A percentile compares a stretch with the other conserved stretches of the same genome.
Evolutionary conservation across 2,797 vertebrate species (phyloP).

Genomic region (Sebastolobus alascanus): DNA sequence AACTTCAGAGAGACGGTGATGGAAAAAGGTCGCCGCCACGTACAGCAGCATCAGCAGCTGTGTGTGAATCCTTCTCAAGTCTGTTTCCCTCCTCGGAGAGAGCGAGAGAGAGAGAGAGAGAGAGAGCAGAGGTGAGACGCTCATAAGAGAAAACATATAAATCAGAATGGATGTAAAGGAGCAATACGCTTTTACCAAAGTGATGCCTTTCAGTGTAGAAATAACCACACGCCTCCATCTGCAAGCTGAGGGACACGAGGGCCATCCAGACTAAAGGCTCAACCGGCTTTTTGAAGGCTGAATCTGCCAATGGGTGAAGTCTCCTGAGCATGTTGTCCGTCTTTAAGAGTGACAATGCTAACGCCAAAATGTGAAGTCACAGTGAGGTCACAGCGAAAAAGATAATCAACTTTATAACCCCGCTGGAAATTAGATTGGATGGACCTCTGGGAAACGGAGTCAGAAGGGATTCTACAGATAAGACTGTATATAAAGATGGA

Average conservation of each 20-base stretch:
- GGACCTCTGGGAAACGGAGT: slow-evolving; percentile 12
- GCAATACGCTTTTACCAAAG: slow-evolving; percentile 66
- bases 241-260: neutral
- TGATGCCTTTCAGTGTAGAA: slow-evolving; percentile 26
- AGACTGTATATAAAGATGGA: neutral
- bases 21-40: neutral
- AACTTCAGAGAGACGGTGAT: slow-evolving; percentile 1
- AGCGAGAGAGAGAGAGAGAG: neutral
- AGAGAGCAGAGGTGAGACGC: neutral
- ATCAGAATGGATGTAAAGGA: slow-evolving; percentile 30
- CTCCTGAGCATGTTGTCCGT: neutral
- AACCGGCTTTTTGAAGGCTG: neutral
- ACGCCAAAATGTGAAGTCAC: slow-evolving; percentile 18
- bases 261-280: neutral
- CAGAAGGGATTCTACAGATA: slow-evolving; percentile 3
- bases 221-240: neutral
- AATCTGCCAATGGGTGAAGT: neutral
- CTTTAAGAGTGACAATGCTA: slow-evolving; percentile 3
- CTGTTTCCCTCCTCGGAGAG: slow-evolving; percentile 8
- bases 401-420: neutral
- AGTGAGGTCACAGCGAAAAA: neutral
- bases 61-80: neutral
- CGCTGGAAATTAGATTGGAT: neutral
- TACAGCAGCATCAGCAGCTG: slow-evolving; percentile 2
- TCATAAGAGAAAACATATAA: neutral